Base-by-base conservation (phyloP, 2,113 vertebrate genomes). In the Microcebus jonahi region DNA sequence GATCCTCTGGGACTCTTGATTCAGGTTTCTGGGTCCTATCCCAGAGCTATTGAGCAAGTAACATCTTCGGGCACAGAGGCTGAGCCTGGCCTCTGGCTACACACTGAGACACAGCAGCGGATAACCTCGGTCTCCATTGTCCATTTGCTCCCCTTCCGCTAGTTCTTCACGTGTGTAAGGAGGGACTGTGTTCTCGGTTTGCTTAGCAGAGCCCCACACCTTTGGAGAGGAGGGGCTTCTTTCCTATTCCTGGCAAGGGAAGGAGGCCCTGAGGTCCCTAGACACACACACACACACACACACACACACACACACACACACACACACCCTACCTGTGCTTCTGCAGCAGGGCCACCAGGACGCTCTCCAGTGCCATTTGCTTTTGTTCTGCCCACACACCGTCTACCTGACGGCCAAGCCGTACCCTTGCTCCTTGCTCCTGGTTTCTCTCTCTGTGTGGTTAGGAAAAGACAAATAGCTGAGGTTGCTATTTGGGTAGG, bases 321-420 rank as follows among this genome's bases (percentile, higher is more conserved):
- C 36, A 20, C 39, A 81, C 17, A 79, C 31, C 76, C 94, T 95
- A 99, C 98, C 98, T 98, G 2, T 95, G 97, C 27, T 94, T 98
- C 75, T 98, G 98, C 92, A 97, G 84, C 80, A 98, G 87, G 95
- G 98, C 97, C 94, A 90, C 98, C 97, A 98, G 95, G 96, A 98
- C 95, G 96, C 98, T 98, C 90, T 98, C 98, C 27, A 98, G 14
- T 0, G 97, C 95, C 97, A 93, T 97, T 90, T 97, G 98, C 48
- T 98, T 98, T 42, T 97, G 97, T 92, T 98, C 98, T 97, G 98
- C 96, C 95, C 98, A 97, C 94, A 98, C 45, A 63, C 97, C 73
- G 83, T 98, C 98, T 2, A 97, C 97, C 94, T 98, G 98, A 59
- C 98, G 98, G 91, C 98, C 91, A 11, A n/a, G 92, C 94, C 98